A percentile compares a stretch with the other conserved stretches of the same genome.
These are phyloP conservation scores for Iselma pallidipennis DNA, from an alignment of 2,888 invertebrate species.

Conservation along the genomic window DNA sequence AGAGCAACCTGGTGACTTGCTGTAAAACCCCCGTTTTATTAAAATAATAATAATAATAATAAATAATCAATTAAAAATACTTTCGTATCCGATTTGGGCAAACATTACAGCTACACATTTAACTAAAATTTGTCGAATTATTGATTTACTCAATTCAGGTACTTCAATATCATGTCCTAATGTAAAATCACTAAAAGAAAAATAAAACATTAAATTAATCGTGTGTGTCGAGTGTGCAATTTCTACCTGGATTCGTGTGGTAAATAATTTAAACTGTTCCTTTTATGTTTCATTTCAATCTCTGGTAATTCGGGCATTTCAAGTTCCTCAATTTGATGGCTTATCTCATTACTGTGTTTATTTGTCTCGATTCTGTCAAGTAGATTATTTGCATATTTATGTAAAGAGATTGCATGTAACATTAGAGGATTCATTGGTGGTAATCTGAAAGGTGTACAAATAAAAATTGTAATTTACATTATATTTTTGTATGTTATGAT, in stretches of 20 bases:
- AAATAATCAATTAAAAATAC: conserved; percentile 36
- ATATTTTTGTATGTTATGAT: not conserved
- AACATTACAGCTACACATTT: conserved; percentile 58
- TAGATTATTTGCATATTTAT: conserved; percentile 50
- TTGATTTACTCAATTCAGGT: conserved; percentile 47
- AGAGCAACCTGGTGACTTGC: conserved; percentile 57
- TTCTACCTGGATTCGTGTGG: conserved; percentile 44
- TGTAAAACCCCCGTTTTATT: conserved; percentile 32
- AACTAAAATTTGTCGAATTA: conserved; percentile 52
- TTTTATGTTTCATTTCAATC: conserved; percentile 37
- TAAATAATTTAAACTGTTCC: conserved; percentile 47
- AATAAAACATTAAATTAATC: not conserved
- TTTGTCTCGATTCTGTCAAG: conserved; percentile 44
- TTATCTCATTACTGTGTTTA: not conserved
- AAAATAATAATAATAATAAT: conserved; percentile 5
- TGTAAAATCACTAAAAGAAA: conserved; percentile 36
- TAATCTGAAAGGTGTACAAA: conserved; percentile 37
- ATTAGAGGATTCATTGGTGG: conserved; percentile 49
- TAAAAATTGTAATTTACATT: not conserved
- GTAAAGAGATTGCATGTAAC: conserved; percentile 48
- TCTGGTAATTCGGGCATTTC: conserved; percentile 44
- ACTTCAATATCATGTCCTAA: conserved; percentile 42
- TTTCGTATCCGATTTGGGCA: conserved; percentile 62
- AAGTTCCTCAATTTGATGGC: not conserved
- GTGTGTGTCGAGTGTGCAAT: not conserved